Percentiles rank a stretch among this genome's conserved stretches.
Evolutionary conservation across 2,113 vertebrate species (phyloP).

Genomic region (Choloepus hoffmanni): DNA sequence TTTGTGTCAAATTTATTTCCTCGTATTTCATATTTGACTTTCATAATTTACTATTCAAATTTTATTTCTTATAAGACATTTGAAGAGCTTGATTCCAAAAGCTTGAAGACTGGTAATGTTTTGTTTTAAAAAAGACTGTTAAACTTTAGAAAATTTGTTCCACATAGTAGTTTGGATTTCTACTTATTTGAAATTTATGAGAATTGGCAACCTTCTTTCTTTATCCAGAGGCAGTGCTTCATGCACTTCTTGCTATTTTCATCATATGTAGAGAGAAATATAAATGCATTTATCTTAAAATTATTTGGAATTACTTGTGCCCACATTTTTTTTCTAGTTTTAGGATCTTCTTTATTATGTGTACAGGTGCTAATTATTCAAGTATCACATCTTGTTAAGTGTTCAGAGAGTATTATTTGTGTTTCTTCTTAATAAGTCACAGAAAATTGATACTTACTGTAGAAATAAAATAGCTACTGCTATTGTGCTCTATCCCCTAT

Average conservation of each 20-base stretch:
- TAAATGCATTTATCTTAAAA: conserved; percentile 45
- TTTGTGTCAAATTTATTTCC: conserved; percentile 14
- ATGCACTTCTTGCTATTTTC: conserved; percentile 59
- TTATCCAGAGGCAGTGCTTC: conserved; percentile 57
- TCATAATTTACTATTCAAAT: conserved; percentile 32
- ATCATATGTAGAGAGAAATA: conserved; percentile 35
- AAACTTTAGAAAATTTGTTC: conserved; percentile 20
- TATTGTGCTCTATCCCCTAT: not conserved
- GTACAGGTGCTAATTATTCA: conserved; percentile 18
- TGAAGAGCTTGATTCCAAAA: conserved; percentile 37
- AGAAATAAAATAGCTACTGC: not conserved
- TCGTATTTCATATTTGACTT: conserved; percentile 30
- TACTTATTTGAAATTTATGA: conserved; percentile 31
- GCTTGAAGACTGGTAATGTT: not conserved
- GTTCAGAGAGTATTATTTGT: not conserved
- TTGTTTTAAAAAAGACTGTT: conserved; percentile 45
- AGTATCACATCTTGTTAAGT: not conserved
- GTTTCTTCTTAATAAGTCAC: conserved; percentile 17
- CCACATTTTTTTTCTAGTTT: conserved; percentile 56
- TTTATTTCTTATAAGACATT: not conserved
- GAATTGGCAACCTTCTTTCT: conserved; percentile 41
- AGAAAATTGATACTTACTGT: not conserved
- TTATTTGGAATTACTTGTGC: conserved; percentile 18
- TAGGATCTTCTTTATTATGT: not conserved
- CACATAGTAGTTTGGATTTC: conserved; percentile 51